A percentile compares a stretch with the other conserved stretches of the same genome.
These are phyloP conservation scores for Triplophysa siluroides DNA, from an alignment of 2,113 vertebrate species.

Conservation along the genomic window DNA sequence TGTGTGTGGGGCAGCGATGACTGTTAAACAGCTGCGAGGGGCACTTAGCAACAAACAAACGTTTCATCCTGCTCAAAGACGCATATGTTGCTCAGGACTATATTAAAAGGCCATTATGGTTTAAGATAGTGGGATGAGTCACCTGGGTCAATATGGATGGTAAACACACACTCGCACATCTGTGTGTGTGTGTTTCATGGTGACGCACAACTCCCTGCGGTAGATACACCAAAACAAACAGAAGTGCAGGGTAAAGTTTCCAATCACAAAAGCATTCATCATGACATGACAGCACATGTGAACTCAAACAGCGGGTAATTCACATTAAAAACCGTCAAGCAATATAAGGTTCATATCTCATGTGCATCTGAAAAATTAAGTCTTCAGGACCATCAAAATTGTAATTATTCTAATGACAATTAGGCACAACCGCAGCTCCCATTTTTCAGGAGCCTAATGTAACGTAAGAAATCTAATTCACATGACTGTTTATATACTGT, in stretches of 20 bases:
- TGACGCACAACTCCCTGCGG: conserved; percentile 17
- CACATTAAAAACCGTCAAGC: neutral
- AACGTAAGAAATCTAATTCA: neutral
- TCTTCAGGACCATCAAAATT: neutral
- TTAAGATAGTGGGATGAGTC: conserved; percentile 46
- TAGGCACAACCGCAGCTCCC: neutral
- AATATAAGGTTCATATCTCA: neutral
- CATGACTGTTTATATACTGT: too few relatives aligned
- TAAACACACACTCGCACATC: conserved; percentile 42
- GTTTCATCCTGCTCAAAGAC: conserved; percentile 42
- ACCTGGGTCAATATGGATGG: conserved; percentile 51
- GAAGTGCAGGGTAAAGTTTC: neutral
- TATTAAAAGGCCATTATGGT: conserved; percentile 43
- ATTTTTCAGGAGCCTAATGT: neutral
- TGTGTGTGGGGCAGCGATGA: conserved; percentile 8
- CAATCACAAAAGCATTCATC: neutral
- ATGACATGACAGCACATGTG: neutral
- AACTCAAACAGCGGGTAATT: neutral
- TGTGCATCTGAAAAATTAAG: neutral
- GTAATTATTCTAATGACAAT: neutral
- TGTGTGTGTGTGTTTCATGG: conserved; percentile 4
- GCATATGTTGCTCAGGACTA: conserved; percentile 28
- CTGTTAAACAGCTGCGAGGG: neutral
- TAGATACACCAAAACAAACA: conserved; percentile 58
- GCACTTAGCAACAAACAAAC: conserved; percentile 48